Conservation (phyloP, 1,140 invertebrate genomes). For the Drosophila elegans region DNA sequence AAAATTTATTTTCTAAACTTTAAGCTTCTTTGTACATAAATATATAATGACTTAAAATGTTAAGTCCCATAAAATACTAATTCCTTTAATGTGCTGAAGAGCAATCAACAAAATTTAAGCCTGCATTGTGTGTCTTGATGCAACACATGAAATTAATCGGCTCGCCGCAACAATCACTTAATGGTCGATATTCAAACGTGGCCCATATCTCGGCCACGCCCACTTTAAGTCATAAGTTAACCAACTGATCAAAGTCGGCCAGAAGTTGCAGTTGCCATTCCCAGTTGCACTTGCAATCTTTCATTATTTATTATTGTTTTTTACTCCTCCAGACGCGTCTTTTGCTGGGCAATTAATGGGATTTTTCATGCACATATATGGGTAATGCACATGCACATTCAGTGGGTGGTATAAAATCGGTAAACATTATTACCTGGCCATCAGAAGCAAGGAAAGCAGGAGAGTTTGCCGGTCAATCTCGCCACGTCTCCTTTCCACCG, state of each 20-base stretch:
- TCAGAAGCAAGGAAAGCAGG: slow-evolving; percentile 32
- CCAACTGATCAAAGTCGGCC: slow-evolving; percentile 32
- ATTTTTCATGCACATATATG: slow-evolving; percentile 33
- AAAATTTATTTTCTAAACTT: too few species aligned
- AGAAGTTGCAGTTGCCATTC: slow-evolving; percentile 18
- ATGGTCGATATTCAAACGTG: slow-evolving; percentile 14
- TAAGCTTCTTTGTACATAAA: too few species aligned
- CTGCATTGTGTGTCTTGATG: neutral
- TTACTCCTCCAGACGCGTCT: slow-evolving; percentile 35
- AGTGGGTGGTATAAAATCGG: slow-evolving; percentile 37
- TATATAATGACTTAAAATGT: too few species aligned
- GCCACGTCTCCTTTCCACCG: neutral
- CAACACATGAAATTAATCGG: slow-evolving; percentile 35
- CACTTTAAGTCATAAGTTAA: slow-evolving; percentile 27
- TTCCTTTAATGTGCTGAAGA: neutral
- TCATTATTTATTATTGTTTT: slow-evolving; percentile 62
- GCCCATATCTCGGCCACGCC: neutral
- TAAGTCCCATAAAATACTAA: too few species aligned
- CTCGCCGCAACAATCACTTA: slow-evolving; percentile 41
- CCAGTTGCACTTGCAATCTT: slow-evolving; percentile 40
- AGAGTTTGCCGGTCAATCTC: slow-evolving; percentile 20
- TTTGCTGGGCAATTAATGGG: slow-evolving; percentile 55
- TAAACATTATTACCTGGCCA: slow-evolving; percentile 73
- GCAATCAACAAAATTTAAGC: neutral
- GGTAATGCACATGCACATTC: neutral